Conservation (phyloP, 1,140 invertebrate genomes). For the Oscheius sp. region DNA sequence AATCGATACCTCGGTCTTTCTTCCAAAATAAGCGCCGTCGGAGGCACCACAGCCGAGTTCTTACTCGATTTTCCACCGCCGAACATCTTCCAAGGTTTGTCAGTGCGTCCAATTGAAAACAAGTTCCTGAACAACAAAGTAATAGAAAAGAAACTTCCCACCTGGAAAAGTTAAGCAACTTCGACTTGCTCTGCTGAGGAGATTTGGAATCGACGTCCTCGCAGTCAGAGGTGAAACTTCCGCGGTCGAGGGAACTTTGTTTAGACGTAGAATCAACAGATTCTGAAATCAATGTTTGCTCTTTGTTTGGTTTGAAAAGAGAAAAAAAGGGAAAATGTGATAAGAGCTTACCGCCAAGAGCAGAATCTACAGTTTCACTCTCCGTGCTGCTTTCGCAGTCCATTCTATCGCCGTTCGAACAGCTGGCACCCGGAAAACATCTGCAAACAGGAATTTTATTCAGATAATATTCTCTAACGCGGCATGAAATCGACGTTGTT, state of each 20-base stretch:
- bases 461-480: background rate
- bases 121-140: constrained; percentile 26
- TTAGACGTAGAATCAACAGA: background rate
- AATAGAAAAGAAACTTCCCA: constrained; percentile 6
- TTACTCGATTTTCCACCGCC: constrained; percentile 19
- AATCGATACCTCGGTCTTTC: constrained; percentile 27
- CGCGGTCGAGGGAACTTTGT: constrained; percentile 22
- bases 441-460: background rate
- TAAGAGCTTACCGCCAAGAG: background rate
- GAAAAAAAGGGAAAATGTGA: background rate
- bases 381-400: background rate
- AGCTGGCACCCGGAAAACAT: background rate
- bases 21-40: constrained; percentile 37
- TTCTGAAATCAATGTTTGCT: background rate
- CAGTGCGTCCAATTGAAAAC: constrained; percentile 30
- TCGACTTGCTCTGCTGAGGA: constrained; percentile 6
- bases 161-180: constrained; percentile 35
- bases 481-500: no score
- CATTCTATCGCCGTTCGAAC: background rate
- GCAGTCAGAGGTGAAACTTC: constrained; percentile 17
- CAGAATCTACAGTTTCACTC: background rate
- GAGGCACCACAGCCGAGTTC: constrained; percentile 4
- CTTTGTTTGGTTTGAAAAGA: background rate
- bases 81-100: constrained; percentile 37
- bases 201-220: constrained; percentile 28